A percentile compares a stretch with the other conserved stretches of the same genome.
These are phyloP conservation scores for Capromys pilorides DNA, from an alignment of 2,797 vertebrate genomes.

Conservation along the genomic window DNA sequence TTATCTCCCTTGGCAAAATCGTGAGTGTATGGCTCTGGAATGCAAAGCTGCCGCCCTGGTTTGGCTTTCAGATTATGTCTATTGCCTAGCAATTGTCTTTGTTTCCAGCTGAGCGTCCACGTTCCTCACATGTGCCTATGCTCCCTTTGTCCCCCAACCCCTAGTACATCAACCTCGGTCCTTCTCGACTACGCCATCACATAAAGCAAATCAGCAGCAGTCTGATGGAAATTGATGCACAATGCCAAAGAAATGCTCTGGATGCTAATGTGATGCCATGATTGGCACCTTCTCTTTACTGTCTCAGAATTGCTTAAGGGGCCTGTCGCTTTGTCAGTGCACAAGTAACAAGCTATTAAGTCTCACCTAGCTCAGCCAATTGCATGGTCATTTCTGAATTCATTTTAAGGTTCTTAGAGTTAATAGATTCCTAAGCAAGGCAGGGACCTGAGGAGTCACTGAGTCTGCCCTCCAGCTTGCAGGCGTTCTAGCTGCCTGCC, in stretches of 20 bases:
- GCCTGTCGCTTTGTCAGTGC: neutral
- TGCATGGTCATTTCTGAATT: neutral
- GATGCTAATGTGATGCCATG: conserved; percentile 38
- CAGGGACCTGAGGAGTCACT: neutral
- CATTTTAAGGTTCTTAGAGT: neutral
- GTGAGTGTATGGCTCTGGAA: neutral
- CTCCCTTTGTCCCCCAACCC: conserved; percentile 49
- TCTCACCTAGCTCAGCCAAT: neutral
- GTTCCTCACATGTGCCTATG: conserved; percentile 40
- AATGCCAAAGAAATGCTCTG: neutral
- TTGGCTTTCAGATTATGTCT: conserved; percentile 18
- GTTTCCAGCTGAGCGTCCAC: conserved; percentile 31
- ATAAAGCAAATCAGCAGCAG: conserved; percentile 39
- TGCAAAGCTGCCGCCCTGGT: neutral
- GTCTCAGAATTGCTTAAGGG: neutral
- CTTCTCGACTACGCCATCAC: neutral
- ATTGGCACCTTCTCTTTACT: neutral
- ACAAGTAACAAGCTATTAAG: conserved; percentile 24
- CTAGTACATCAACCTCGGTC: neutral
- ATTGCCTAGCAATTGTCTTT: conserved; percentile 56
- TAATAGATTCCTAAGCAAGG: neutral
- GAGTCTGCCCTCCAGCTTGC: neutral
- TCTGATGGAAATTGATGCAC: neutral
- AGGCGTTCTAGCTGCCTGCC: neutral
- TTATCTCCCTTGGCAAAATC: neutral